Evolutionary conservation across 2,797 vertebrate species (phyloP), one percentile per base, ranked within the genome.

Genomic region (Enteromius trimaculatus): DNA sequence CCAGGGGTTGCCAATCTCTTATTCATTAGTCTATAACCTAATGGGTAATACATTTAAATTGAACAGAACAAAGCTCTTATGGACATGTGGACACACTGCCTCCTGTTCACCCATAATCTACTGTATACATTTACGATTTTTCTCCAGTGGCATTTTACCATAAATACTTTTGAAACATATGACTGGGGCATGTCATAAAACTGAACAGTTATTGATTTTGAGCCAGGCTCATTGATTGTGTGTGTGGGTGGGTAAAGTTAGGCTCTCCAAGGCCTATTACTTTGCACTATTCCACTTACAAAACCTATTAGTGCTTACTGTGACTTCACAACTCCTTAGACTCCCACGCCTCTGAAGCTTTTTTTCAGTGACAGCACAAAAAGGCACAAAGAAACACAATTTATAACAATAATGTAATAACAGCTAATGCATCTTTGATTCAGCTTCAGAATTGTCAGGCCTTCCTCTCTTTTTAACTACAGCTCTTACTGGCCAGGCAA

Each of bases 401-500:
- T 31, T 42, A 53, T 42, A 39, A 39, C 10, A n/a, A 69, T 39
- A 10, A 77, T 23, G 49, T 66, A 42, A 42, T 42, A 39, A 53
- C 1, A 19, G 64, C 4, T 31, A 44, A 16, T 53, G 26, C 13
- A 29, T 37, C 9, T 42, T 60, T 65, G 21, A 55, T 64, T 65
- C 47, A 37, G 42, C 64, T 39, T 58, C 23, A 26, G 37, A 26
- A 82, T 55, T 66, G 39, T 1, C 34, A 62, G 16, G 60, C 29
- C 29, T 84, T 68, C 16, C 80, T 79, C 83, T 78, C 86, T 19
- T 16, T 49, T 71, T 78, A 82, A 90, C 90, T 90, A 88, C 83
- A 83, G 29, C 62, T 68, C 37, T 86, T 80, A 90, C 88, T 89
- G 90, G 90, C 17, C 23, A 65, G 88, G 91, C 84, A 89, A 91